Percentiles rank a stretch among this genome's conserved stretches.
Evolutionary conservation across 2,113 vertebrate genomes (phyloP).

Genomic region (Calyptomena viridis): DNA sequence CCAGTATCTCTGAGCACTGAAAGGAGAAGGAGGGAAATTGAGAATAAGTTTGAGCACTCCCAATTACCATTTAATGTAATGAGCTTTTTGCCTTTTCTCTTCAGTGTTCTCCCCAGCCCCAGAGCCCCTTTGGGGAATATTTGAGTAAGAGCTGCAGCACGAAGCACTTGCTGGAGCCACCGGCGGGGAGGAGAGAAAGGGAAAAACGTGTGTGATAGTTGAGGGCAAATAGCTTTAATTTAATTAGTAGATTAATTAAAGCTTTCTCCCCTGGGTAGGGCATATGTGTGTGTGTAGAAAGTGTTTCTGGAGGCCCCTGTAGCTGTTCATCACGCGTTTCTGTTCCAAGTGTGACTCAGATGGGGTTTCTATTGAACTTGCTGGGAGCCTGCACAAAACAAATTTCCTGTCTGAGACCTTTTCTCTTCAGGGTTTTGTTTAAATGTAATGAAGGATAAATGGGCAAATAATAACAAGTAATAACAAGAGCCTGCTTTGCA

Average conservation of each 20-base stretch:
- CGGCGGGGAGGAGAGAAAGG: background rate
- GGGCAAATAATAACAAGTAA: background rate
- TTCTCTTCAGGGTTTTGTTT: slow-evolving; percentile 47
- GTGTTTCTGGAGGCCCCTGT: background rate
- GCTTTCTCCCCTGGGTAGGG: slow-evolving; percentile 37
- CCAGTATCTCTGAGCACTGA: background rate
- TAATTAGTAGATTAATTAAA: slow-evolving; percentile 71
- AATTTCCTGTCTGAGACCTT: slow-evolving; percentile 41
- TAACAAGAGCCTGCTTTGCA: background rate
- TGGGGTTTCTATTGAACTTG: background rate
- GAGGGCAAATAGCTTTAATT: slow-evolving; percentile 60
- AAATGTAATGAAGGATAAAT: slow-evolving; percentile 22
- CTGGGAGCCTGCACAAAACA: slow-evolving; percentile 7
- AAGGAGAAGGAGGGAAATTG: background rate
- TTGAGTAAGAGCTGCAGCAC: background rate
- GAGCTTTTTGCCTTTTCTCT: background rate
- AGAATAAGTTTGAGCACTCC: background rate
- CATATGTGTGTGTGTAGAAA: background rate
- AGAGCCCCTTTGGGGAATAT: background rate
- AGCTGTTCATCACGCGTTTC: background rate
- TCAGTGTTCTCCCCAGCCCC: background rate
- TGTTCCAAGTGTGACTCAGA: slow-evolving; percentile 51
- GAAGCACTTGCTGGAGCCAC: background rate
- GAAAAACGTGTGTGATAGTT: background rate
- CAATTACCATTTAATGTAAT: background rate